These are phyloP conservation scores for Drosophila phalerata DNA, from an alignment of 2,888 invertebrate species.

Conservation along the genomic window DNA sequence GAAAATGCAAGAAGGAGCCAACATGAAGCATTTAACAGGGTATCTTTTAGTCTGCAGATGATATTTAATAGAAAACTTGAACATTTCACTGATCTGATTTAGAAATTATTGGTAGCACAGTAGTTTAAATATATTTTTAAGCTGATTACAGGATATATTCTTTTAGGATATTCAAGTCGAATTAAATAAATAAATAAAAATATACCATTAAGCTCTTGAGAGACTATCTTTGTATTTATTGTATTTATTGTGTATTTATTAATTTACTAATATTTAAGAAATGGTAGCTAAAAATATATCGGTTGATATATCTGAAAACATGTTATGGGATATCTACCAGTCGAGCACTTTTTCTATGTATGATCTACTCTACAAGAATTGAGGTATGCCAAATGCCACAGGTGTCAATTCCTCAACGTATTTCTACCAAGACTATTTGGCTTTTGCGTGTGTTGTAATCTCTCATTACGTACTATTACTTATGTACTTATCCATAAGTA, in stretches of 20 bases:
- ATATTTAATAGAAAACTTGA: too few relatives aligned
- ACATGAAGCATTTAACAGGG: neutral
- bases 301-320: neutral
- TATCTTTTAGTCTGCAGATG: neutral
- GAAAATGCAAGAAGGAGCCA: too few relatives aligned
- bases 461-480: constrained; percentile 33
- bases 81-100: too few relatives aligned
- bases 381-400: constrained; percentile 18
- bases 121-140: too few relatives aligned
- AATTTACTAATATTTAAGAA: too few relatives aligned
- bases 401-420: constrained; percentile 15
- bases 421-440: constrained; percentile 2
- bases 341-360: neutral
- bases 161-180: too few relatives aligned
- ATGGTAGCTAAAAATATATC: neutral
- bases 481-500: constrained; percentile 16
- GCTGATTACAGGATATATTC: too few relatives aligned
- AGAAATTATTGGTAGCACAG: too few relatives aligned
- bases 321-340: neutral
- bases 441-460: constrained; percentile 32
- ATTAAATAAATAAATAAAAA: too few relatives aligned
- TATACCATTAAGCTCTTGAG: too few relatives aligned
- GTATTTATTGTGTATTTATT: too few relatives aligned
- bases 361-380: constrained; percentile 8
- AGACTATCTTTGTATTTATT: too few relatives aligned